A percentile compares a stretch with the other conserved stretches of the same genome.
Conservation (phyloP, 2,113 vertebrate species). For the Erythrocercus mccallii region DNA sequence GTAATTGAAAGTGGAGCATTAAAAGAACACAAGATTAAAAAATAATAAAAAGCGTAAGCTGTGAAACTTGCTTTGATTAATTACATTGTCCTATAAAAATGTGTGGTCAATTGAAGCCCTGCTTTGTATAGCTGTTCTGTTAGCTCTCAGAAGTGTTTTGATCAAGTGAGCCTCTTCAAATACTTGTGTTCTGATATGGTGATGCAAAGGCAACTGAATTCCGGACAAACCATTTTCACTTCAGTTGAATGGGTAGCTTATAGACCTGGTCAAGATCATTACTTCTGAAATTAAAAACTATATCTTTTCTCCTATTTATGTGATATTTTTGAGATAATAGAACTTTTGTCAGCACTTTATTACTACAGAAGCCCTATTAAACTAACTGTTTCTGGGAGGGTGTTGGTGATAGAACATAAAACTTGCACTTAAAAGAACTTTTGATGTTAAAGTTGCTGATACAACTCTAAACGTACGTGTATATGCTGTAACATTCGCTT, state of each 20-base stretch:
- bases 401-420: not conserved
- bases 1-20: not conserved
- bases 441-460: not conserved
- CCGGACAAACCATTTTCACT: not conserved
- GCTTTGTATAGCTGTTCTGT: not conserved
- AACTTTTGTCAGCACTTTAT: not conserved
- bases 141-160: not conserved
- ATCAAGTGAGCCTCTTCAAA: not conserved
- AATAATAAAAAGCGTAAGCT: not conserved
- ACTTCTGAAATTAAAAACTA: not conserved
- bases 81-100: not conserved
- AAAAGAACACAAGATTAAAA: not conserved
- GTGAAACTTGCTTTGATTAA: not conserved
- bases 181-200: not conserved
- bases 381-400: not conserved
- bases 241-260: not conserved
- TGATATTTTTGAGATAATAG: not conserved
- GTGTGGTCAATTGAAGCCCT: not conserved
- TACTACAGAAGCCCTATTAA: not conserved
- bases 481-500: not conserved
- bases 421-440: not conserved
- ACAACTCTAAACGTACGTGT: accelerated
- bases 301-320: not conserved
- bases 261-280: not conserved
- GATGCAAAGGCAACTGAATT: not conserved